Percentiles rank a stretch among this genome's conserved stretches.
Conservation (phyloP, 2,113 vertebrate species). For the Psittacus erithacus region DNA sequence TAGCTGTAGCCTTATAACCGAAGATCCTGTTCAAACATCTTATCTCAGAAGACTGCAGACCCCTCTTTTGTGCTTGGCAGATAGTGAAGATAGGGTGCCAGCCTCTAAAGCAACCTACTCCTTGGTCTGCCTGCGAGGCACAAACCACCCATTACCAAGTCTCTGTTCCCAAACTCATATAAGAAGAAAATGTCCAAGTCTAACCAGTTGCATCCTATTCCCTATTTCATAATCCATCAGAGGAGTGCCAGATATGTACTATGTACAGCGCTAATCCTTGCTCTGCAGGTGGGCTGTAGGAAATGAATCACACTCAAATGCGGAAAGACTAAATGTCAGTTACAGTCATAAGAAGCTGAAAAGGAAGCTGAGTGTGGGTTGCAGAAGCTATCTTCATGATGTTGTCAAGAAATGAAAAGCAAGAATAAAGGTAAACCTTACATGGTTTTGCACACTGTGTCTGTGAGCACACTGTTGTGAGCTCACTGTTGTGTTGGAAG, state of each 20-base stretch:
- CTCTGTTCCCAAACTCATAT: neutral
- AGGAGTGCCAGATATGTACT: neutral
- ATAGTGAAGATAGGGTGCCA: neutral
- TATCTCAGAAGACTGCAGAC: neutral
- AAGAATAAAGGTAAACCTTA: neutral
- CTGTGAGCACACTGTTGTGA: neutral
- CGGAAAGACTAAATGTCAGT: neutral
- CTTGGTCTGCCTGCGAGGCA: neutral
- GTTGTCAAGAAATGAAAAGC: neutral
- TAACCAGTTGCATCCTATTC: neutral
- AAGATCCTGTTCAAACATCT: neutral
- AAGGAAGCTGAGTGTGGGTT: neutral
- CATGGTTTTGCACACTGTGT: rapidly evolving
- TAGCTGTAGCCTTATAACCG: neutral
- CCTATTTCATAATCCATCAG: neutral
- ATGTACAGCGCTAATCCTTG: neutral
- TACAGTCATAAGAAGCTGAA: neutral
- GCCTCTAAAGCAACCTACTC: neutral
- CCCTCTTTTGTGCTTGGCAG: neutral
- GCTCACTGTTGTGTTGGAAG: neutral
- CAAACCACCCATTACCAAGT: rapidly evolving
- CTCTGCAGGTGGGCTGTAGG: neutral
- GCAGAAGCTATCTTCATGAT: neutral
- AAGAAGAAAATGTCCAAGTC: neutral
- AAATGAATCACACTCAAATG: neutral